Evolutionary conservation across 2,113 vertebrate species (phyloP).

Genomic region (Notechis scutatus): DNA sequence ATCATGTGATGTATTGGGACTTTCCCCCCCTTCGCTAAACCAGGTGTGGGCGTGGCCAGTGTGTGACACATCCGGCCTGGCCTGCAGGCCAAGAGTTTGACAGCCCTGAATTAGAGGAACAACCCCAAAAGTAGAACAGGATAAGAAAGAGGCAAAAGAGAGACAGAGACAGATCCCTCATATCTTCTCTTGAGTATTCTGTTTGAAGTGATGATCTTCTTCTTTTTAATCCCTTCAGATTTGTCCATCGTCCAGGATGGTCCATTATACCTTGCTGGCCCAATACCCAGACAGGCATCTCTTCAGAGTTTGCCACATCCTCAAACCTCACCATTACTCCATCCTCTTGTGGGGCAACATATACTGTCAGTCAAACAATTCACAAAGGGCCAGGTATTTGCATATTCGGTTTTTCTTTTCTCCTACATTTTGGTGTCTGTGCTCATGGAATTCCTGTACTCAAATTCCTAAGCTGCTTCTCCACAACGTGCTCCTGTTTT

Average conservation of each 20-base stretch:
- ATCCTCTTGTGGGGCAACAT: slow-evolving; percentile 88
- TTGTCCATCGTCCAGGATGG: slow-evolving; percentile 63
- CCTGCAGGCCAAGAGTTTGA: too few species aligned
- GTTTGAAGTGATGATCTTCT: not conserved
- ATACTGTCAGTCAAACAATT: slow-evolving; percentile 89
- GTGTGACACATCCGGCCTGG: too few species aligned
- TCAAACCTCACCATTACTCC: slow-evolving; percentile 82
- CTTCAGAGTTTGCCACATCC: slow-evolving; percentile 79
- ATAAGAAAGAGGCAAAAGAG: not conserved
- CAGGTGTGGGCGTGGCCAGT: too few species aligned
- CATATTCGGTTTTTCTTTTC: not conserved
- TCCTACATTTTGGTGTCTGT: accelerated
- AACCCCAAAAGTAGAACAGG: not conserved
- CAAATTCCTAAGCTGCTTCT: accelerated
- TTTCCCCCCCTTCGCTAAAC: too few species aligned
- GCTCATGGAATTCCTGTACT: not conserved
- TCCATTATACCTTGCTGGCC: slow-evolving; percentile 67
- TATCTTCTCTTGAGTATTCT: not conserved
- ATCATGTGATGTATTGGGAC: too few species aligned
- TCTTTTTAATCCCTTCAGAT: slow-evolving; percentile 47
- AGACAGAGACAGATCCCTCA: not conserved
- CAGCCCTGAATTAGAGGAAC: not conserved
- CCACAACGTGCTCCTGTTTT: slow-evolving; percentile 2
- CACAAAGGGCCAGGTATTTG: slow-evolving; percentile 90
- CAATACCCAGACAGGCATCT: slow-evolving; percentile 82